A percentile compares a stretch with the other conserved stretches of the same genome.
Conservation (phyloP, 1,140 invertebrate species). For the Drosophila biarmipes region DNA sequence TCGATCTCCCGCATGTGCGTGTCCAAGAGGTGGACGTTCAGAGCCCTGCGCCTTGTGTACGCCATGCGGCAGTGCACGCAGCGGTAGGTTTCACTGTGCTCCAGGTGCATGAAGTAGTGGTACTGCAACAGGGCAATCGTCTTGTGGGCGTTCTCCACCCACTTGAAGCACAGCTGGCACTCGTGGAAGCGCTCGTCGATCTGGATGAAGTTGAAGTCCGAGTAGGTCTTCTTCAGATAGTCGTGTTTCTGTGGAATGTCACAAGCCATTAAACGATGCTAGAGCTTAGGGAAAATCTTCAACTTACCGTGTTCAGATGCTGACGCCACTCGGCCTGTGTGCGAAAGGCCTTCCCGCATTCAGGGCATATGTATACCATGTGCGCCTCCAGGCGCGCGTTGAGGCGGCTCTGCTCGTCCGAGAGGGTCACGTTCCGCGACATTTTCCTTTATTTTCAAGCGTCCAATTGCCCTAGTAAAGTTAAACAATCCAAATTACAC, state of each 20-base stretch:
- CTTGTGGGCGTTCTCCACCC: constrained; percentile 77
- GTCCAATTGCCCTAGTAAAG: not conserved
- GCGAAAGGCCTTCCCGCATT: constrained; percentile 73
- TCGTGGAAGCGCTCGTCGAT: constrained; percentile 75
- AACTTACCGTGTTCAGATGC: constrained; percentile 64
- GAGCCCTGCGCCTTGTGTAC: constrained; percentile 61
- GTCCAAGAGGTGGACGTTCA: constrained; percentile 67
- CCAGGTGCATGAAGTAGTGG: constrained; percentile 76
- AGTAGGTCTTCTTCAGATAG: constrained; percentile 65
- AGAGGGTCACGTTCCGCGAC: constrained; percentile 42
- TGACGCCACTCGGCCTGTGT: constrained; percentile 76
- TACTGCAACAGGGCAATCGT: constrained; percentile 76
- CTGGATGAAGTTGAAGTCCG: constrained; percentile 76
- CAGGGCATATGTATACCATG: constrained; percentile 77
- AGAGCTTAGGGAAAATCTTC: not conserved
- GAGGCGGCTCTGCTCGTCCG: constrained; percentile 64
- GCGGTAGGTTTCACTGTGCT: constrained; percentile 66
- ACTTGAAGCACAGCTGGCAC: constrained; percentile 73
- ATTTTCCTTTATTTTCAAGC: constrained; percentile 16
- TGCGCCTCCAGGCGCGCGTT: constrained; percentile 73
- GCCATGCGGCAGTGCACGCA: constrained; percentile 70
- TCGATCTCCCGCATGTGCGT: constrained; percentile 67
- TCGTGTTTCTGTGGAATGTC: constrained; percentile 57
- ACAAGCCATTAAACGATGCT: not conserved
- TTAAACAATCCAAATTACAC: constrained; percentile 1